Conservation (phyloP, 2,888 invertebrate genomes). For the Stenurella melanura region DNA sequence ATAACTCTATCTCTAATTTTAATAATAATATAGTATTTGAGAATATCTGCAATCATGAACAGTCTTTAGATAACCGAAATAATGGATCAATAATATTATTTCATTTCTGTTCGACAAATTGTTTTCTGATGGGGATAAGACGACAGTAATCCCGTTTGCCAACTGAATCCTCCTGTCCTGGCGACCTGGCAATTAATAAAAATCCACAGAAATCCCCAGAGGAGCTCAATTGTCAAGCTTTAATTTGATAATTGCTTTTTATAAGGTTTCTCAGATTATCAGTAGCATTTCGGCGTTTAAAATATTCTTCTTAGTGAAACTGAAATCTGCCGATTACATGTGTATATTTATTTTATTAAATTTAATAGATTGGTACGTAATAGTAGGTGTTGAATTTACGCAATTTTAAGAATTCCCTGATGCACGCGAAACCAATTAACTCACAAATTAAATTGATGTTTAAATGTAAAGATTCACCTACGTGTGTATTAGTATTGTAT, state of each 20-base stretch:
- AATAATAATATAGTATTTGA: too few species aligned
- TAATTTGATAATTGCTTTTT: constrained; percentile 35
- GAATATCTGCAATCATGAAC: background rate
- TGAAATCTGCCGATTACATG: background rate
- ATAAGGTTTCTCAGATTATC: constrained; percentile 26
- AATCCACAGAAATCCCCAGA: constrained; percentile 53
- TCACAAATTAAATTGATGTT: too few species aligned
- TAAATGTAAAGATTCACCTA: too few species aligned
- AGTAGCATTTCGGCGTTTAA: background rate
- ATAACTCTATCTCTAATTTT: too few species aligned
- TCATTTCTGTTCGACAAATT: constrained; percentile 36
- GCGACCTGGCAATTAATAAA: constrained; percentile 60
- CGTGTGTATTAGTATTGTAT: too few species aligned
- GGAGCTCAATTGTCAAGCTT: constrained; percentile 36
- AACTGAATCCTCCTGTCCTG: constrained; percentile 51
- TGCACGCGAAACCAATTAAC: too few species aligned
- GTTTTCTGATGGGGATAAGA: constrained; percentile 50
- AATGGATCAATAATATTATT: constrained; percentile 28
- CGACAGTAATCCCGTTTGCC: constrained; percentile 61
- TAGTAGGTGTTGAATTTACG: too few species aligned
- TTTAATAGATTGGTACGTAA: too few species aligned
- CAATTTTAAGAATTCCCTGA: too few species aligned
- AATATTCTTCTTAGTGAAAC: background rate
- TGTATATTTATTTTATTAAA: too few species aligned
- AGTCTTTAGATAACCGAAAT: background rate